These are phyloP conservation scores for Eucera pruinosa DNA, from an alignment of 2,888 invertebrate genomes.

Conservation along the genomic window DNA sequence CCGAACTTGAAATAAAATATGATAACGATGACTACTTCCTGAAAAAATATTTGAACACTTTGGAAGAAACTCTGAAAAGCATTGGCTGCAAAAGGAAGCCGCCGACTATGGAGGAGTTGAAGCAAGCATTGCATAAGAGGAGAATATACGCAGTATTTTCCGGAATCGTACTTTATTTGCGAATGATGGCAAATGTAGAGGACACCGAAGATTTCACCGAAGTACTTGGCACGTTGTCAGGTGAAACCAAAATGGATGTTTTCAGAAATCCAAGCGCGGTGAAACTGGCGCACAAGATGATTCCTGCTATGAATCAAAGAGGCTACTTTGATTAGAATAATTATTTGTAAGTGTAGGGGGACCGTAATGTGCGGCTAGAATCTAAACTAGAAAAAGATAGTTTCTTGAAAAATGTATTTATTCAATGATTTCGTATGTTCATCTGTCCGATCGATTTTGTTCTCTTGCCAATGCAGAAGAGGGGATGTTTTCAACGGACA, in stretches of 20 bases:
- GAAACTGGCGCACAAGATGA: slow-evolving; percentile 57
- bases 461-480: too few species aligned
- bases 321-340: slow-evolving; percentile 68
- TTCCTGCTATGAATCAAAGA: slow-evolving; percentile 63
- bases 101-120: slow-evolving; percentile 66
- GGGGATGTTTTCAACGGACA: too few species aligned
- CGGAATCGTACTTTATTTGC: slow-evolving; percentile 63
- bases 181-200: slow-evolving; percentile 67
- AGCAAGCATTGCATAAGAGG: slow-evolving; percentile 66
- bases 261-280: slow-evolving; percentile 68
- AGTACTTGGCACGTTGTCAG: slow-evolving; percentile 28
- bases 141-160: slow-evolving; percentile 65
- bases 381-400: too few species aligned
- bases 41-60: slow-evolving; percentile 57
- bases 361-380: too few species aligned
- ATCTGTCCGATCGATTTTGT: too few species aligned
- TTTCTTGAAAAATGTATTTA: too few species aligned
- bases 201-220: slow-evolving; percentile 65
- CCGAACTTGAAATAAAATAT: slow-evolving; percentile 61
- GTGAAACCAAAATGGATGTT: slow-evolving; percentile 65
- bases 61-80: slow-evolving; percentile 60
- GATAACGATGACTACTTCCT: slow-evolving; percentile 67
- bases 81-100: slow-evolving; percentile 66
- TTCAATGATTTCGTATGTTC: too few species aligned
- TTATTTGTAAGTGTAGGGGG: too few species aligned